phyloP scores from a whole-genome alignment of 1,140 invertebrate genomes.

The Leptopilina clavipes region DNA sequence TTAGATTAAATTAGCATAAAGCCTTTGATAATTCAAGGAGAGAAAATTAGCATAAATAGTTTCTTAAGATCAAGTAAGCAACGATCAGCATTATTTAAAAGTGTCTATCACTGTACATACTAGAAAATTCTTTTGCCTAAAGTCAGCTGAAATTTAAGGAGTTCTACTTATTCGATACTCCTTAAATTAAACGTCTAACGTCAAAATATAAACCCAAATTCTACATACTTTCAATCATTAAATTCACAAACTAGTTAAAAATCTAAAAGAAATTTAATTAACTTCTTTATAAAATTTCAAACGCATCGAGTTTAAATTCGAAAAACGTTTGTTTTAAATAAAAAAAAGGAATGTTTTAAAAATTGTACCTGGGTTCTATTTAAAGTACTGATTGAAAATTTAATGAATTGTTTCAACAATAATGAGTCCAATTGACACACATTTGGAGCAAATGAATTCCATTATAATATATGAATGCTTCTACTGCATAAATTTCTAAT shows the following conservation, averaged over 20 bases:
- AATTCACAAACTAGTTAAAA: too few relatives aligned
- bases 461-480: not conserved
- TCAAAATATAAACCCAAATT: not conserved
- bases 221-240: too few relatives aligned
- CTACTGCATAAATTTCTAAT: not conserved
- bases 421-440: too few relatives aligned
- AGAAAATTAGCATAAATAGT: not conserved
- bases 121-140: not conserved
- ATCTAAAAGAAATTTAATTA: too few relatives aligned
- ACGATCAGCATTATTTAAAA: not conserved
- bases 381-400: too few relatives aligned
- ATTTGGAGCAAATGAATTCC: not conserved
- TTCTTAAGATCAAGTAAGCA: not conserved
- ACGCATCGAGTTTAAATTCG: too few relatives aligned
- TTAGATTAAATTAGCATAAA: not conserved
- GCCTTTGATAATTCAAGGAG: not conserved
- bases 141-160: not conserved
- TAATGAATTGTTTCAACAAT: too few relatives aligned
- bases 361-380: too few relatives aligned
- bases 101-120: not conserved
- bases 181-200: not conserved
- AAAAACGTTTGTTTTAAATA: too few relatives aligned
- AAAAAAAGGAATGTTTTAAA: too few relatives aligned
- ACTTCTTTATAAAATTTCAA: too few relatives aligned
- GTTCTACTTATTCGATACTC: not conserved